Percentiles rank a stretch among this genome's conserved stretches.
phyloP scores from a whole-genome alignment of 2,797 vertebrate genomes.

The Poecilia gillii region DNA sequence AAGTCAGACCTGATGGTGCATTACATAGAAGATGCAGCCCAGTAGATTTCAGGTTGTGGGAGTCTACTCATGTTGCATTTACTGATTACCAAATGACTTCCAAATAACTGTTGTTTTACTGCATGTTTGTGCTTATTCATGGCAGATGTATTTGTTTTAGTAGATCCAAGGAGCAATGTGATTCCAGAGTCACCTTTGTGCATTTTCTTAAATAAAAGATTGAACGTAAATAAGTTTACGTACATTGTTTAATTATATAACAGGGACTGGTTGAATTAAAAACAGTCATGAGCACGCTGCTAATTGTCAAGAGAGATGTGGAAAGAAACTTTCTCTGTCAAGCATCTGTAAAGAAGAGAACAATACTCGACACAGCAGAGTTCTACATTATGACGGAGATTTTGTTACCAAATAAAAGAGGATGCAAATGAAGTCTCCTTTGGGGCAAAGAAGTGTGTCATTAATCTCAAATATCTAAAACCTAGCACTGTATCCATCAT shows the following conservation, averaged over 20 bases:
- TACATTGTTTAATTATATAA: too few species aligned
- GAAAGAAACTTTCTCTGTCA: background rate
- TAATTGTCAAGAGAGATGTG: background rate
- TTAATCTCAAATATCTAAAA: conserved; percentile 12
- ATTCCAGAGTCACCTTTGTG: background rate
- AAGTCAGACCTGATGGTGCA: background rate
- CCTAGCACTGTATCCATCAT: background rate
- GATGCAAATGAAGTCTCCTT: background rate
- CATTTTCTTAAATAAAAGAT: background rate
- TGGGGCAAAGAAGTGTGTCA: conserved; percentile 1
- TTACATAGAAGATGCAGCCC: conserved; percentile 1
- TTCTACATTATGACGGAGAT: background rate
- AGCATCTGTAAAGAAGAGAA: background rate
- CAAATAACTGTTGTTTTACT: background rate
- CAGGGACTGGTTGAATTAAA: too few species aligned
- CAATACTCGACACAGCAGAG: background rate
- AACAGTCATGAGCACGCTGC: too few species aligned
- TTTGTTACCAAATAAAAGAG: background rate
- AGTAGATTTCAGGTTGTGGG: background rate
- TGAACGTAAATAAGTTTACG: background rate
- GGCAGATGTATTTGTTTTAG: background rate
- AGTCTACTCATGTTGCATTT: background rate
- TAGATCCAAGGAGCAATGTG: background rate
- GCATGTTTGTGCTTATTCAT: background rate
- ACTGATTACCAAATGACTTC: background rate